These are phyloP conservation scores for Mesoligia furuncula DNA, from an alignment of 2,888 invertebrate genomes.

Conservation along the genomic window DNA sequence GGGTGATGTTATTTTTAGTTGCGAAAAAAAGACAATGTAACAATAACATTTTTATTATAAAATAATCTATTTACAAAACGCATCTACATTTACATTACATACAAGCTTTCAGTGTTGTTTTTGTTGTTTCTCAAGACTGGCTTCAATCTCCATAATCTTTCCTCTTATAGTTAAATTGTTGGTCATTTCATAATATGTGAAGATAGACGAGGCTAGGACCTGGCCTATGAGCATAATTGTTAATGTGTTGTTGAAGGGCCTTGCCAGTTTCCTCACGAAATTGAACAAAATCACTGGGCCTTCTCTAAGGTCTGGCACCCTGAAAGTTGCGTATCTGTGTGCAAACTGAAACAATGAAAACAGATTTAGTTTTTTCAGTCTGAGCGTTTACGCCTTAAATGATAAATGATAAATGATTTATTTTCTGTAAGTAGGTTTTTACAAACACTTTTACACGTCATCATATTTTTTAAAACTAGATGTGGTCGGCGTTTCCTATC, in stretches of 20 bases:
- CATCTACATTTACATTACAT: conserved; percentile 37
- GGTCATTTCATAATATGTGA: conserved; percentile 92
- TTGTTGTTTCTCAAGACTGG: conserved; percentile 67
- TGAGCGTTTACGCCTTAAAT: no score
- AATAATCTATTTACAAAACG: conserved; percentile 60
- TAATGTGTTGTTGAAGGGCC: conserved; percentile 88
- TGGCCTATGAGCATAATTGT: conserved; percentile 88
- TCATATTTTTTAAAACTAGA: no score
- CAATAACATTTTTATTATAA: conserved; percentile 50
- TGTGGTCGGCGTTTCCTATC: no score
- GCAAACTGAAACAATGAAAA: conserved; percentile 89
- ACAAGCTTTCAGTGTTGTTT: conserved; percentile 34
- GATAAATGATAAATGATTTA: no score
- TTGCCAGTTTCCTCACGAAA: conserved; percentile 88
- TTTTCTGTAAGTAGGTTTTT: no score
- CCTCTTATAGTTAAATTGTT: conserved; percentile 83
- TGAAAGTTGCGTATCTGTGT: conserved; percentile 90
- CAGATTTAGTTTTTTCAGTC: conserved; percentile 13
- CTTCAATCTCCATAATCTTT: conserved; percentile 83
- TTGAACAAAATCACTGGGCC: conserved; percentile 89
- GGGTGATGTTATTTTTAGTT: not conserved
- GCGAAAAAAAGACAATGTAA: conserved; percentile 13
- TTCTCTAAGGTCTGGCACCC: conserved; percentile 91
- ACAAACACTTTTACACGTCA: no score
- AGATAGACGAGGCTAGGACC: conserved; percentile 86